phyloP scores from a whole-genome alignment of 2,888 invertebrate genomes.

The Oxyteleia sp. region DNA sequence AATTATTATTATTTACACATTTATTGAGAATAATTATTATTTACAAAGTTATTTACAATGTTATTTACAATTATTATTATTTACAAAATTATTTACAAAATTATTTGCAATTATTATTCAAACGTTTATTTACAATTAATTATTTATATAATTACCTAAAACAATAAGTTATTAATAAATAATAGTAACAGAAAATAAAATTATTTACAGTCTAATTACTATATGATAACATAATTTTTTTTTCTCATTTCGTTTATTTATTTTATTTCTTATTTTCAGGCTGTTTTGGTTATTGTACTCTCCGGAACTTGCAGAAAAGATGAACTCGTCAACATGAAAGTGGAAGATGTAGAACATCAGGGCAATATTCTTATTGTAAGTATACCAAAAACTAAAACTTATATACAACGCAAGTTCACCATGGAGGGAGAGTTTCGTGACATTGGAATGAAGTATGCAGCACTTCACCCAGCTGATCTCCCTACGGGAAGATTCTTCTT shows the following conservation, averaged over 20 bases:
- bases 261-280: constrained; percentile 12
- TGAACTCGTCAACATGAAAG: constrained; percentile 34
- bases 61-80: constrained; percentile 3
- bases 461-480: constrained; percentile 16
- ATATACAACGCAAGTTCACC: constrained; percentile 22
- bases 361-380: constrained; percentile 32
- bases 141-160: constrained; percentile 3
- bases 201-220: too few species aligned
- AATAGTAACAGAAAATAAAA: not conserved
- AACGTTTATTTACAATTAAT: not conserved
- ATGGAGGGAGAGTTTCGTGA: constrained; percentile 30
- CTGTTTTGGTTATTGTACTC: constrained; percentile 26
- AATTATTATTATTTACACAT: not conserved
- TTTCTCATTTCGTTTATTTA: too few species aligned
- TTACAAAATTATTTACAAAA: constrained; percentile 10
- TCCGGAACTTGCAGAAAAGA: constrained; percentile 28
- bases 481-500: constrained; percentile 33
- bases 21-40: not conserved
- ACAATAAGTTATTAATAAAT: not conserved
- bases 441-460: constrained; percentile 21
- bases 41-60: constrained; percentile 6
- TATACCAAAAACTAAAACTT: constrained; percentile 44
- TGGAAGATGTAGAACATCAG: constrained; percentile 35
- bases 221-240: too few species aligned
- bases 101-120: constrained; percentile 8